Conservation (phyloP, 2,888 invertebrate genomes). For the Psylliodes chrysocephalus region DNA sequence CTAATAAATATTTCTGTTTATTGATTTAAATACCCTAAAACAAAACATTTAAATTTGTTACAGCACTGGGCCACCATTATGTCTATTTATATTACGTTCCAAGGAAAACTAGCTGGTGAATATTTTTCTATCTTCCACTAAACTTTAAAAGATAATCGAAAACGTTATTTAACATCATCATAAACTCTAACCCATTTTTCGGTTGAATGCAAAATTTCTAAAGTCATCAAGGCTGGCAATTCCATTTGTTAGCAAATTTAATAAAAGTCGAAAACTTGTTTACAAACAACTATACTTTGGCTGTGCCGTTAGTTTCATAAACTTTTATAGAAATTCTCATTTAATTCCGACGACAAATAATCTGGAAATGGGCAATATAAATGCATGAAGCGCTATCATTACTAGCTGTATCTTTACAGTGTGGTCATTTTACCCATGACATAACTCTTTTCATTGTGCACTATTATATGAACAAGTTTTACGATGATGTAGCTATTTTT, state of each 20-base stretch:
- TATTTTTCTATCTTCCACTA: neutral
- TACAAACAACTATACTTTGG: constrained; percentile 27
- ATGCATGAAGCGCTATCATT: constrained; percentile 27
- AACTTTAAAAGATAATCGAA: neutral
- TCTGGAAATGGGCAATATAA: constrained; percentile 35
- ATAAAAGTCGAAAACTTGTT: constrained; percentile 32
- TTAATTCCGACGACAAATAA: constrained; percentile 35
- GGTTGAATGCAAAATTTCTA: constrained; percentile 6
- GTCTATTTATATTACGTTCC: too few species aligned
- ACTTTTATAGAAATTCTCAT: constrained; percentile 36
- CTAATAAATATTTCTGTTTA: too few species aligned
- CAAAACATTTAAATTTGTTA: too few species aligned
- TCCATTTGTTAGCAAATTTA: constrained; percentile 27
- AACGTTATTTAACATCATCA: neutral
- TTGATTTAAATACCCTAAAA: too few species aligned
- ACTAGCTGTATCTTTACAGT: constrained; percentile 22
- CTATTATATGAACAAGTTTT: neutral
- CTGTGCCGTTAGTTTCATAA: constrained; percentile 27
- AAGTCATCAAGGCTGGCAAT: constrained; percentile 25
- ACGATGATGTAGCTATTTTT: neutral
- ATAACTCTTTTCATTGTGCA: constrained; percentile 1
- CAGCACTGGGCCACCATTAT: too few species aligned
- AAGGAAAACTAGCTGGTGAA: neutral
- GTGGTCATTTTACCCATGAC: constrained; percentile 5
- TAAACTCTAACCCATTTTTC: constrained; percentile 4